Evolutionary conservation across 2,113 vertebrate genomes (phyloP).

Genomic region (Toxotes chatareus): DNA sequence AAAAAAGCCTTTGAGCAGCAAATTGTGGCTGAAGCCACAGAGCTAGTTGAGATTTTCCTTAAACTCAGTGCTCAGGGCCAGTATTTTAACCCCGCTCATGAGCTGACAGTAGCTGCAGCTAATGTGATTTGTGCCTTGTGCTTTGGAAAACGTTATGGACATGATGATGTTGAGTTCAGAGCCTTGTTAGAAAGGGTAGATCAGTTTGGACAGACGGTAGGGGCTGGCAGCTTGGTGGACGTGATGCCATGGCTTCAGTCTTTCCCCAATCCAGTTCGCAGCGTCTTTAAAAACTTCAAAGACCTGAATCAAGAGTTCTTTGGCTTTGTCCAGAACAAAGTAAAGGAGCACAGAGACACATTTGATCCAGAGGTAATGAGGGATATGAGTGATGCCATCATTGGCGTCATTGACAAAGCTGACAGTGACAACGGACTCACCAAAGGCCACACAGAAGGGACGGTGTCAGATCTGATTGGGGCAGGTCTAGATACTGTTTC

Average conservation of each 20-base stretch:
- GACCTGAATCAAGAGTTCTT: constrained; percentile 84
- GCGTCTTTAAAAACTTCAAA: constrained; percentile 84
- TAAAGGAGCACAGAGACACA: constrained; percentile 82
- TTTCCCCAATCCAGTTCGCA: constrained; percentile 88
- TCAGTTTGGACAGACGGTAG: constrained; percentile 86
- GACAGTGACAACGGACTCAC: constrained; percentile 65
- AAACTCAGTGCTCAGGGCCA: constrained; percentile 53
- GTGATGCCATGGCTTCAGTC: constrained; percentile 88
- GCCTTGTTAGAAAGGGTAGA: constrained; percentile 78
- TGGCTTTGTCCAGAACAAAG: constrained; percentile 81
- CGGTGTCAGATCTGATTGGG: constrained; percentile 83
- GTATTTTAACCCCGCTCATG: constrained; percentile 81
- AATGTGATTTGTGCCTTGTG: constrained; percentile 88
- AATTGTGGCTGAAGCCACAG: constrained; percentile 83
- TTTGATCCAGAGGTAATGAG: constrained; percentile 75
- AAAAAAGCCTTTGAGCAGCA: constrained; percentile 85
- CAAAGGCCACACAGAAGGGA: constrained; percentile 75
- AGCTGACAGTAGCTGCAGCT: constrained; percentile 85
- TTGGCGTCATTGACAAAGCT: constrained; percentile 64
- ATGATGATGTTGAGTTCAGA: constrained; percentile 85
- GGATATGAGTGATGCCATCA: constrained; percentile 85
- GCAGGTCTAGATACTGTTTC: constrained; percentile 87
- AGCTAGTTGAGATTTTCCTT: constrained; percentile 81
- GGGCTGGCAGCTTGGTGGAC: constrained; percentile 88
- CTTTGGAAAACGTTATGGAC: constrained; percentile 87